Percentiles rank a stretch among this genome's conserved stretches.
Conservation (phyloP, 2,888 invertebrate genomes). For the Galeruca laticollis region DNA sequence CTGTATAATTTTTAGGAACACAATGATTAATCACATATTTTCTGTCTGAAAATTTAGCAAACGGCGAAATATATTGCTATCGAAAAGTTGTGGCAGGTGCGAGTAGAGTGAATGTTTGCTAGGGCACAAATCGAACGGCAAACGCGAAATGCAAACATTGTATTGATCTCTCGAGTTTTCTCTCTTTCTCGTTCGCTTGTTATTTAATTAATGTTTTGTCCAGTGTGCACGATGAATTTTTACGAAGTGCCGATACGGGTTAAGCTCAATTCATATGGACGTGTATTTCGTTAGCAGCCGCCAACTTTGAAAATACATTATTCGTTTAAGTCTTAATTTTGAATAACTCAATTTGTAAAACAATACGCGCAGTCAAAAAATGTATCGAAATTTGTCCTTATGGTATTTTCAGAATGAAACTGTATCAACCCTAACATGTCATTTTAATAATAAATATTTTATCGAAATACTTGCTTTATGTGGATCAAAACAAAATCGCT, state of each 20-base stretch:
- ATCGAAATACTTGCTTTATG: too few relatives aligned
- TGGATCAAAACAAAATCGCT: too few relatives aligned
- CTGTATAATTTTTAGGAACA: not conserved
- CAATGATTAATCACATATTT: slow-evolving; percentile 18
- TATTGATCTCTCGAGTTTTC: slow-evolving; percentile 35
- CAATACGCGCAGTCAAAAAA: too few relatives aligned
- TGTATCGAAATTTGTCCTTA: too few relatives aligned
- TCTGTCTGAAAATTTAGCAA: slow-evolving; percentile 8
- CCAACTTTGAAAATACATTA: not conserved
- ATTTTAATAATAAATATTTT: too few relatives aligned
- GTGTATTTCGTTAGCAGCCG: not conserved
- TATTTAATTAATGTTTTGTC: slow-evolving; percentile 39
- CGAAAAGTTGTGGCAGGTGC: slow-evolving; percentile 38
- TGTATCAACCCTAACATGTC: too few relatives aligned
- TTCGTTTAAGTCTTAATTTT: not conserved
- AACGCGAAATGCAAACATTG: slow-evolving; percentile 35
- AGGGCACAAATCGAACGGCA: slow-evolving; percentile 35
- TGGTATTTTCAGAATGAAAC: too few relatives aligned
- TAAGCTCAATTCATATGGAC: slow-evolving; percentile 6
- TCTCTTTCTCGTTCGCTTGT: slow-evolving; percentile 19
- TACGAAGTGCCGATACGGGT: slow-evolving; percentile 17
- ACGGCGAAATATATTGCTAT: slow-evolving; percentile 6
- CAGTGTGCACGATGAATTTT: slow-evolving; percentile 27
- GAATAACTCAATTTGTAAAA: not conserved
- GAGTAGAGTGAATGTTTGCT: slow-evolving; percentile 25